Base-by-base conservation (phyloP, 1,140 invertebrate genomes). In the Elysia chlorotica region DNA sequence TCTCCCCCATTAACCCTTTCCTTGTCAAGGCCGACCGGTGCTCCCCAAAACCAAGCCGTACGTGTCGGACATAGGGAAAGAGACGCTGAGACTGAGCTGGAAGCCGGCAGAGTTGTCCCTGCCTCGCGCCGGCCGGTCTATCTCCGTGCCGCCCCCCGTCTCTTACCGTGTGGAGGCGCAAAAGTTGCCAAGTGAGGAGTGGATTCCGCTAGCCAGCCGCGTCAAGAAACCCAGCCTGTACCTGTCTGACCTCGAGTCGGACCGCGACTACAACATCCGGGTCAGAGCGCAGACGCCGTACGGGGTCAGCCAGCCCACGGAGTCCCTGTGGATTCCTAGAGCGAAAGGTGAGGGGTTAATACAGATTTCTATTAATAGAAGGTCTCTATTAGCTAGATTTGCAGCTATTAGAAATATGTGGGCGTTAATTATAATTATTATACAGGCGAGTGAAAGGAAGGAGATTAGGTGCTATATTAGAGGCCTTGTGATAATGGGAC, bases 201-300 rank as follows among this genome's bases (percentile, higher is more conserved):
- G 84, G 84, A 66, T 81, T 31, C 81, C 84, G 10, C 62, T 84
- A 10, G 79, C 78, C 0, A 81, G 78, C 36, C 74, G 80, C 1
- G 72, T 82, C 6, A 70, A 71, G 3, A 81, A 81, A 54, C 82
- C 81, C 19, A 81, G 76, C 28, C 75, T 81, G 31, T 82, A 82
- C 65, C 62, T 85, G 19, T 77, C 82, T 10, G 80, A 83, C 30
- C 76, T 85, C 23, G 74, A 75, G 21, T 65, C 72, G 30, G 80
- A 81, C 53, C 56, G 79, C 54, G 84, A 85, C 69, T 85, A 82
- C 72, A 81, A 81, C 69, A 77, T 85, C 63, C 38, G 84, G 25
- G 80, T 85, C 10, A 59, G 84, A 33, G 84, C 84, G n/a, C 82
- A 85, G 65, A 84, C 81, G 61, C 78, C 83, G 30, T 84, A 81